Evolutionary conservation across 2,888 invertebrate species (phyloP).

Genomic region (Ophonus ardosiacus): DNA sequence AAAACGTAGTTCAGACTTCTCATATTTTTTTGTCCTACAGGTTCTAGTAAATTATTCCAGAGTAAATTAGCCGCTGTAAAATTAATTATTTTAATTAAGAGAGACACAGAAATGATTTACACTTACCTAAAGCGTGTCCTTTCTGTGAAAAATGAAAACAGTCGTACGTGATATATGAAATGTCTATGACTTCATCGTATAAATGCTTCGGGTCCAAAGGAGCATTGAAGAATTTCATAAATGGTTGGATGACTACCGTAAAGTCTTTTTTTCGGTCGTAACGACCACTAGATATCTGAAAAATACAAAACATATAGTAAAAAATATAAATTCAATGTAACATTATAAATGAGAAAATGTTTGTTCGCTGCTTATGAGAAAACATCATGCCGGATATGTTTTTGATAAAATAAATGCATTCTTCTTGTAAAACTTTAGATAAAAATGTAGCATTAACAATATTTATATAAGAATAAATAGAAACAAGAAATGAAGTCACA

Average conservation of each 20-base stretch:
- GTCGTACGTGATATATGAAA: slow-evolving; percentile 85
- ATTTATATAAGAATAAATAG: no score
- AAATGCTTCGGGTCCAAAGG: slow-evolving; percentile 74
- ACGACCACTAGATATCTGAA: slow-evolving; percentile 80
- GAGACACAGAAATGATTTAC: slow-evolving; percentile 15
- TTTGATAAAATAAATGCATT: no score
- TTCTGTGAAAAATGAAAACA: slow-evolving; percentile 90
- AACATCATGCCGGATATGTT: no score
- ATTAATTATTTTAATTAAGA: slow-evolving; percentile 22
- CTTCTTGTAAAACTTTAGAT: no score
- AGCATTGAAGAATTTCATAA: slow-evolving; percentile 84
- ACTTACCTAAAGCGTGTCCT: slow-evolving; percentile 84
- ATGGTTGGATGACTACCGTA: slow-evolving; percentile 85
- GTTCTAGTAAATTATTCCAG: slow-evolving; percentile 86
- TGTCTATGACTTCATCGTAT: slow-evolving; percentile 80
- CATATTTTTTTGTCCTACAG: slow-evolving; percentile 82
- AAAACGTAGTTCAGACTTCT: slow-evolving; percentile 78
- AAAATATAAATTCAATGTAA: no score
- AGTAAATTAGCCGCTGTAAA: slow-evolving; percentile 83
- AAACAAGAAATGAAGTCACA: no score
- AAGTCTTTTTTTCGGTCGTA: slow-evolving; percentile 84
- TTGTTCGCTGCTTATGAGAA: no score
- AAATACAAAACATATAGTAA: neutral
- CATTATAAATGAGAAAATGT: no score
- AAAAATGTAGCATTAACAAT: no score